Evolutionary conservation across 92 coral and sea anemone species (phyloP).

Genomic region (Actinernus sp.): DNA sequence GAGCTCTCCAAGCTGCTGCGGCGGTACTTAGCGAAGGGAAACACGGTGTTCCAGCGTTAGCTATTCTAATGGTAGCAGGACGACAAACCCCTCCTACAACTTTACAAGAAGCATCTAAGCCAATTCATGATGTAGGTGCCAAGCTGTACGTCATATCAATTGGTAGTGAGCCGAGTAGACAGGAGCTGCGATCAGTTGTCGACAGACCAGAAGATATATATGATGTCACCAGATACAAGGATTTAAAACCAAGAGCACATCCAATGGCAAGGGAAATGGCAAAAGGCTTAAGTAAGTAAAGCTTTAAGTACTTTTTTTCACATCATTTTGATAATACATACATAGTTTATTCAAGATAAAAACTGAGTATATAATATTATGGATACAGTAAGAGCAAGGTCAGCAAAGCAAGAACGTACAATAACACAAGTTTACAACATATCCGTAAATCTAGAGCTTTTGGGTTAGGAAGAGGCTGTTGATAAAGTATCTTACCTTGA

Average conservation of each 20-base stretch:
- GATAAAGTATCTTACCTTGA: too few relatives aligned
- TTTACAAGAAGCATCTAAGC: constrained; percentile 34
- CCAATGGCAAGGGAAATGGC: constrained; percentile 1
- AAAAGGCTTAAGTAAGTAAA: constrained; percentile 2
- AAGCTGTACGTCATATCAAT: constrained; percentile 60
- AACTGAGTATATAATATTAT: too few relatives aligned
- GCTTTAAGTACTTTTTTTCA: too few relatives aligned
- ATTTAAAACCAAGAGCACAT: constrained; percentile 8
- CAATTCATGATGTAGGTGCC: constrained; percentile 33
- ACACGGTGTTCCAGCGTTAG: constrained; percentile 35
- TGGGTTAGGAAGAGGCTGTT: too few relatives aligned
- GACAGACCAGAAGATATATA: constrained; percentile 41
- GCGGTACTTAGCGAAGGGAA: constrained; percentile 22
- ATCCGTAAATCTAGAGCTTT: too few relatives aligned
- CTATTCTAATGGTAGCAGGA: constrained; percentile 47
- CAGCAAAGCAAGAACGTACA: too few relatives aligned
- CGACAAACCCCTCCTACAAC: constrained; percentile 39
- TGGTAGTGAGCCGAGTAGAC: constrained; percentile 27
- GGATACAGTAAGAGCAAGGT: too few relatives aligned
- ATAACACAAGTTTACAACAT: too few relatives aligned
- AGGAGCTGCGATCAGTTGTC: constrained; percentile 42
- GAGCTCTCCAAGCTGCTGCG: constrained; percentile 54
- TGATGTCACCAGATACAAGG: neutral
- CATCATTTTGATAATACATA: too few relatives aligned
- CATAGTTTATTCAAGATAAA: too few relatives aligned